Conservation (phyloP, 2,113 vertebrate genomes). For the Poeciliopsis occidentalis region DNA sequence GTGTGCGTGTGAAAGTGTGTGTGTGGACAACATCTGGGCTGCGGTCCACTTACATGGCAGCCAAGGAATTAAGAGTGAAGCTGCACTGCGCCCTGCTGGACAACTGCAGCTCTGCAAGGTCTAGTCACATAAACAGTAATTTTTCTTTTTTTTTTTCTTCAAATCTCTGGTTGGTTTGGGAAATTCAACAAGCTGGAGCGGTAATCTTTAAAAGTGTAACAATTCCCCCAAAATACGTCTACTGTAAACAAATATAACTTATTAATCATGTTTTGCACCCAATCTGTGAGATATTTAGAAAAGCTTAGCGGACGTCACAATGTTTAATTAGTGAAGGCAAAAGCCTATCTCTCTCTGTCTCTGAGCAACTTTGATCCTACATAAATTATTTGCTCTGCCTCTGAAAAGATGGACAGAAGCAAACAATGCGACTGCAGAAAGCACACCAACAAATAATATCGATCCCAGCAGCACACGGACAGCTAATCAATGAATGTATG, state of each 20-base stretch:
- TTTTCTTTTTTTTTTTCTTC: not conserved
- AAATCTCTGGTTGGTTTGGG: not conserved
- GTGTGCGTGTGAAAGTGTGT: conserved; percentile 25
- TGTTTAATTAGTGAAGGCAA: not conserved
- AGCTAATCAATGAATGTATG: conserved; percentile 79
- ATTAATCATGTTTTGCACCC: not conserved
- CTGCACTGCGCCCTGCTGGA: conserved; percentile 79
- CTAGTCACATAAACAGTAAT: not conserved
- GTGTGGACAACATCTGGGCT: conserved; percentile 75
- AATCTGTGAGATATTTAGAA: not conserved
- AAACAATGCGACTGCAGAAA: conserved; percentile 78
- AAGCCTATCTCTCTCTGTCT: not conserved
- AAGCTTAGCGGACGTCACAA: not conserved
- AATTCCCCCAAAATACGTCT: too few relatives aligned
- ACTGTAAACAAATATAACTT: not conserved
- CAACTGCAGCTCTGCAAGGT: conserved; percentile 27
- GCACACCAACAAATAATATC: conserved; percentile 80
- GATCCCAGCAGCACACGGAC: conserved; percentile 75
- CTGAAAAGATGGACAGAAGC: conserved; percentile 60
- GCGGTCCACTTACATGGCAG: conserved; percentile 52
- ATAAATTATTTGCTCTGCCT: conserved; percentile 65
- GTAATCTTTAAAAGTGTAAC: not conserved
- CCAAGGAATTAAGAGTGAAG: conserved; percentile 50
- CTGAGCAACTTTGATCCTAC: conserved; percentile 13
- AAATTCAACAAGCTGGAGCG: not conserved